phyloP scores from a whole-genome alignment of 2,888 invertebrate genomes.

The Scaptomyza tumidula region DNA sequence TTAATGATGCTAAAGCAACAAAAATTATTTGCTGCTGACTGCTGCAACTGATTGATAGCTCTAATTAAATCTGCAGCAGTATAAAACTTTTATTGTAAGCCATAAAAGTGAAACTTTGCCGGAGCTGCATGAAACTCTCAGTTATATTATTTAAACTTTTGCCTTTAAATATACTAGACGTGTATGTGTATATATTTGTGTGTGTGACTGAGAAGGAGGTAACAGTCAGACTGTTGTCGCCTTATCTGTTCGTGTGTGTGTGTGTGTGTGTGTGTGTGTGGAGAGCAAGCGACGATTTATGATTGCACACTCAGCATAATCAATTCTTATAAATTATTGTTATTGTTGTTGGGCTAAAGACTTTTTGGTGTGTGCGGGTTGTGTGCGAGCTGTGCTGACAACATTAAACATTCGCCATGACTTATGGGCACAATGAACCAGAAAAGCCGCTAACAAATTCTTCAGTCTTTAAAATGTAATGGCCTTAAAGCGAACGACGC shows the following conservation, averaged over 20 bases:
- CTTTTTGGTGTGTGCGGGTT: background rate
- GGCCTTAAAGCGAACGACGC: constrained; percentile 34
- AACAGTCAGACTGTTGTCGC: constrained; percentile 40
- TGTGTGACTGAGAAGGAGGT: background rate
- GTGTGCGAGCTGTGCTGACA: constrained; percentile 58
- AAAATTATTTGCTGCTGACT: constrained; percentile 50
- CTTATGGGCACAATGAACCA: constrained; percentile 67
- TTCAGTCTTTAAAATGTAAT: constrained; percentile 50
- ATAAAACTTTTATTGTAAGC: constrained; percentile 67
- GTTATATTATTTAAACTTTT: constrained; percentile 57
- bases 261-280: too few species aligned
- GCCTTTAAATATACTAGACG: constrained; percentile 45
- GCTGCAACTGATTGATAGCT: constrained; percentile 66
- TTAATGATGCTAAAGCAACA: constrained; percentile 52
- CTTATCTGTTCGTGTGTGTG: too few species aligned
- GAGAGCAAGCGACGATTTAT: constrained; percentile 63
- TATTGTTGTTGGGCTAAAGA: constrained; percentile 62
- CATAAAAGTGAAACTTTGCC: constrained; percentile 52
- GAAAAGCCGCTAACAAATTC: constrained; percentile 30
- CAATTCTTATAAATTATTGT: constrained; percentile 79
- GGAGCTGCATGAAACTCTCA: constrained; percentile 19
- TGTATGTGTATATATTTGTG: background rate
- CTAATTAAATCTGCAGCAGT: constrained; percentile 62
- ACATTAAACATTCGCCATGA: constrained; percentile 72
- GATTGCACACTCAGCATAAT: constrained; percentile 76